Evolutionary conservation across 2,888 invertebrate species (phyloP).

Genomic region (Pollenia amentaria): DNA sequence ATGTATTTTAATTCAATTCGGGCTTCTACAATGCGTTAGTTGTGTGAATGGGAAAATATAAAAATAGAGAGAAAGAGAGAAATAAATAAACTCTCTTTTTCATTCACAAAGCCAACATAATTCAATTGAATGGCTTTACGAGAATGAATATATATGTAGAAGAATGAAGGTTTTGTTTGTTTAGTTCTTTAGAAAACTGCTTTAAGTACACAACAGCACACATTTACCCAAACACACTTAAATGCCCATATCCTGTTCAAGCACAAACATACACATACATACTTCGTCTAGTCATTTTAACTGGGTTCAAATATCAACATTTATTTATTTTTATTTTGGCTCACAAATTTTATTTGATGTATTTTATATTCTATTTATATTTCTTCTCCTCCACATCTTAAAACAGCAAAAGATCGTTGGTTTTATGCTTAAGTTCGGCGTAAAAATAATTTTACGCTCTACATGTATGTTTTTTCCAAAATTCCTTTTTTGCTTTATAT

Average conservation of each 20-base stretch:
- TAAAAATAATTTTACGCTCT: constrained; percentile 28
- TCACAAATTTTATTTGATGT: not conserved
- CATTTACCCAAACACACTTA: not conserved
- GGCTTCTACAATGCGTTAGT: constrained; percentile 28
- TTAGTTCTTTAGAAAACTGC: constrained; percentile 66
- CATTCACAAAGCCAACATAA: not conserved
- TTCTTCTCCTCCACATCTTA: constrained; percentile 4
- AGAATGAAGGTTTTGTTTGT: constrained; percentile 58
- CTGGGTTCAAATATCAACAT: constrained; percentile 28
- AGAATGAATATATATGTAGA: not conserved
- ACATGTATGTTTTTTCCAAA: constrained; percentile 35
- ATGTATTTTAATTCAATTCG: constrained; percentile 67
- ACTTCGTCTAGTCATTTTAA: constrained; percentile 37
- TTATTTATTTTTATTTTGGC: constrained; percentile 23
- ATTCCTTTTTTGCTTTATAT: not conserved
- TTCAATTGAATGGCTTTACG: constrained; percentile 41
- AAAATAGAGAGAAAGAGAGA: not conserved
- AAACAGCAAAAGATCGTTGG: constrained; percentile 21
- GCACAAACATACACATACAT: not conserved
- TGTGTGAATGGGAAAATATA: constrained; percentile 3
- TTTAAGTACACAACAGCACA: constrained; percentile 45
- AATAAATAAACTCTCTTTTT: not conserved
- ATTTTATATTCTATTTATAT: constrained; percentile 13
- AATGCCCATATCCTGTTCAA: not conserved
- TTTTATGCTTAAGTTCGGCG: constrained; percentile 25